Base-by-base conservation (phyloP, 92 coral and sea anemone species). In the Parazoanthus swiftii region DNA sequence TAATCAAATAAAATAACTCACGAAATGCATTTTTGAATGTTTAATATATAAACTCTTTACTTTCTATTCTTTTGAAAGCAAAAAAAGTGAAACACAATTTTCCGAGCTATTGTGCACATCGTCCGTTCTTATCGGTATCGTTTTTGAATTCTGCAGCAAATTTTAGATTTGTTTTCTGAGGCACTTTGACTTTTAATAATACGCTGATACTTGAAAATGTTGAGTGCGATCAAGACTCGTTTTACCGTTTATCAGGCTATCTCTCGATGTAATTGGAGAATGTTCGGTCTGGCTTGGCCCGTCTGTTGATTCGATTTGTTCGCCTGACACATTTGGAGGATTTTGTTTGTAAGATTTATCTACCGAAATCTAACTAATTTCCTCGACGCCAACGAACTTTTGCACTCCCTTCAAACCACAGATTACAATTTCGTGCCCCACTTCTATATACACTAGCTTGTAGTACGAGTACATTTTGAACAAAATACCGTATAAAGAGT, bases 281-380 rank as follows among this genome's bases (percentile, higher is more conserved):
- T 20, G 29, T 70, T 13, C 44, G 37, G 68, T 15, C 68, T 18
- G 5, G 83, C 4, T 1, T 14, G 11, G 44, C 38, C 33, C 1
- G 70, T 63, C 21, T 56, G 85, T 80, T 80, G 72, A 80, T 80
- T 35, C 85, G 16, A 54, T 80, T 48, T 37, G 2, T 66, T 43
- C 33, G 25, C 25, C 35, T 79, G 65, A 79, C 56, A 59, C 56
- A 16, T 79, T 63, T 63, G 25, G 66, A 26, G 56, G 68, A 18
- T 58, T 71, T 56, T 46, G 36, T 36, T 80, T 80, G 21, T 21
- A 33, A 11, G 11, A 80, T 54, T 80, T 80, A 80, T 80, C 85
- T 56, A 80, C 71, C 70, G 48, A 80, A 80, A 80, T 80, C 85
- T 35, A 33, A 23, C 35, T 35, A 54, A 58, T 16, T 80, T 18